Base-by-base conservation (phyloP, 2,888 invertebrate species). In the Coleophora flavipennella region DNA sequence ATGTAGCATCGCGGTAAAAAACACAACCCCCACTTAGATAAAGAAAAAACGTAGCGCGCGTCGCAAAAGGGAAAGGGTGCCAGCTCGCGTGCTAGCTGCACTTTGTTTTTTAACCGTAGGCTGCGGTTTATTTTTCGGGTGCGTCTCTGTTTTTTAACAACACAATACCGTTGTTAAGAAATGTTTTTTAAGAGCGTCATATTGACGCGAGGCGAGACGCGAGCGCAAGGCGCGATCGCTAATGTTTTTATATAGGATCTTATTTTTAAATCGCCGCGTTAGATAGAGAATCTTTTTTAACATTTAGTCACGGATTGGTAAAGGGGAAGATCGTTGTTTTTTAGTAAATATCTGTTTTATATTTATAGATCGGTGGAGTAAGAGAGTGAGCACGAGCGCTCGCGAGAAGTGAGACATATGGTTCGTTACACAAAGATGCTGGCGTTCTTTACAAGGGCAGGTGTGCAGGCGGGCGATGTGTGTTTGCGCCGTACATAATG, bases 21-120 rank as follows among this genome's bases (percentile, higher is more conserved):
- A 78, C 66, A 61, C 72, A 74, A 83, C 83, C 83, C 76, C 73
- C 68, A 72, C 73, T 70, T 67, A 67, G 64, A 69, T 72, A 69
- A 69, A 57, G 62, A 68, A 72, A 72, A 76, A 83, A 75, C 61
- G 72, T 73, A 77, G 79, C 79, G 62, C 84, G 84, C 79, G 81
- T 65, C 81, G 72, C 77, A 75, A 80, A 83, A 83, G 81, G 80
- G 84, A 81, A 83, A 84, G 83, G 83, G 84, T 83, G 80, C 76
- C 74, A 55, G 57, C 49, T 55, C 59, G 47, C 71, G 77, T 83
- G 84, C 84, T 84, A 80, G 84, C 80, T 81, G 81, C 76, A 62
- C 74, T 81, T 63, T 71, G 75, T 83, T 84, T 84, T 77, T 81
- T 81, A 80, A 77, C 70, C 62, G 67, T 66, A 70, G 59, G 71